These are phyloP conservation scores for Amphipyra tragopoginis DNA, from an alignment of 2,888 invertebrate species.

Conservation along the genomic window DNA sequence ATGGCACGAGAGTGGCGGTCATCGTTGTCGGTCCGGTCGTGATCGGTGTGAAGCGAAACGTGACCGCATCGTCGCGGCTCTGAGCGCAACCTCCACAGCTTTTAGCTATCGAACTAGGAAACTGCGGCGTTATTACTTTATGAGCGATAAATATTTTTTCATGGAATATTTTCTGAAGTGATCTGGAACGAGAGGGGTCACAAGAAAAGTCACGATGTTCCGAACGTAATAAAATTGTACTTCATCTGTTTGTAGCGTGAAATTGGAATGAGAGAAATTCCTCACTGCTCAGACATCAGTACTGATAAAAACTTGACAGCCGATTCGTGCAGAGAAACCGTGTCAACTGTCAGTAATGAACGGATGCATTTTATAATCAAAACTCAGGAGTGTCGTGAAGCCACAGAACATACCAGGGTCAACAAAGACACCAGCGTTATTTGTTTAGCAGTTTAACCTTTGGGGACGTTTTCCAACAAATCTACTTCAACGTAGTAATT, in stretches of 20 bases:
- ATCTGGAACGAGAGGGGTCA: not conserved
- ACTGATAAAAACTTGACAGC: slow-evolving; percentile 4
- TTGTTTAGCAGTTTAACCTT: slow-evolving; percentile 16
- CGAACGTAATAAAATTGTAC: not conserved
- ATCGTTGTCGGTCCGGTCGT: slow-evolving; percentile 46
- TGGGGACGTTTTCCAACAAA: slow-evolving; percentile 16
- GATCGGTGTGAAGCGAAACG: slow-evolving; percentile 63
- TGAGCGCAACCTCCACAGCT: slow-evolving; percentile 41
- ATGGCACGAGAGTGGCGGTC: slow-evolving; percentile 35
- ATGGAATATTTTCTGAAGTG: slow-evolving; percentile 11
- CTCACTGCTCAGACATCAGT: not conserved
- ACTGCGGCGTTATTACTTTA: slow-evolving; percentile 55
- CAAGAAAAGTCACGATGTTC: slow-evolving; percentile 19
- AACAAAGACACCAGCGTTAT: slow-evolving; percentile 18
- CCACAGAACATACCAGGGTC: slow-evolving; percentile 4
- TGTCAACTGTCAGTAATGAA: not conserved
- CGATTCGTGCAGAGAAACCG: not conserved
- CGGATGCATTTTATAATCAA: slow-evolving; percentile 15
- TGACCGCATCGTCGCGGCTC: slow-evolving; percentile 52
- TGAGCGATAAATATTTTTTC: slow-evolving; percentile 29
- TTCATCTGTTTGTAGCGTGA: not conserved
- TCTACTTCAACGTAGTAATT: slow-evolving; percentile 33
- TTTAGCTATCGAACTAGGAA: slow-evolving; percentile 59
- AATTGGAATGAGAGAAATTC: slow-evolving; percentile 8
- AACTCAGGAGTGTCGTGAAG: slow-evolving; percentile 10